Conservation (phyloP, 2,797 vertebrate species). For the Paedocypris micromegethes region DNA sequence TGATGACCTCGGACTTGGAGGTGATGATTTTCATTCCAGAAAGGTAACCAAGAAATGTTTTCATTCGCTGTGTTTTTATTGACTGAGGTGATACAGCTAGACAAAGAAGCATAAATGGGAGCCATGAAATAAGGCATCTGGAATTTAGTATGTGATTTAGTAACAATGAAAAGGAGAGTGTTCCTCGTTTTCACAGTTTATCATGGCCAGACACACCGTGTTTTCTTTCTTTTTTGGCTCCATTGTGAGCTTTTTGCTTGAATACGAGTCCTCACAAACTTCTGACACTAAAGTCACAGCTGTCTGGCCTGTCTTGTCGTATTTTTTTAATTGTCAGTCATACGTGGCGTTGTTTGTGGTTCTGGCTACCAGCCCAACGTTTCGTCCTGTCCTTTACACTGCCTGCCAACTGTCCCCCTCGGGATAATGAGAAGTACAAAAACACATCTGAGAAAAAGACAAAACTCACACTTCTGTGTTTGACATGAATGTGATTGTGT, state of each 20-base stretch:
- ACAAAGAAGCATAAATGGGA: not conserved
- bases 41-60: too few relatives aligned
- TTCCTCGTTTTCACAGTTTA: not conserved
- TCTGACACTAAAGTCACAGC: constrained; percentile 24
- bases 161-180: not conserved
- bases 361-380: constrained; percentile 32
- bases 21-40: too few relatives aligned
- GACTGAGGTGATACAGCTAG: not conserved
- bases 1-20: too few relatives aligned
- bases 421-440: constrained; percentile 19
- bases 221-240: not conserved
- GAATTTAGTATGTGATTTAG: not conserved
- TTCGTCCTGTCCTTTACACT: constrained; percentile 27
- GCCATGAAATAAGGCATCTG: too few relatives aligned
- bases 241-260: constrained; percentile 4
- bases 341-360: constrained; percentile 6
- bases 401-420: constrained; percentile 38
- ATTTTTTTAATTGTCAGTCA: constrained; percentile 46
- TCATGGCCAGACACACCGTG: not conserved
- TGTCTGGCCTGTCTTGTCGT: constrained; percentile 30
- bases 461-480: constrained; percentile 23
- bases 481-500: constrained; percentile 30
- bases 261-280: constrained; percentile 22
- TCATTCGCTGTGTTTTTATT: too few relatives aligned
- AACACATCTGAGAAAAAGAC: constrained; percentile 18